Evolutionary conservation across 2,797 vertebrate species (phyloP).

Genomic region (Hippopotamyrus pictus): DNA sequence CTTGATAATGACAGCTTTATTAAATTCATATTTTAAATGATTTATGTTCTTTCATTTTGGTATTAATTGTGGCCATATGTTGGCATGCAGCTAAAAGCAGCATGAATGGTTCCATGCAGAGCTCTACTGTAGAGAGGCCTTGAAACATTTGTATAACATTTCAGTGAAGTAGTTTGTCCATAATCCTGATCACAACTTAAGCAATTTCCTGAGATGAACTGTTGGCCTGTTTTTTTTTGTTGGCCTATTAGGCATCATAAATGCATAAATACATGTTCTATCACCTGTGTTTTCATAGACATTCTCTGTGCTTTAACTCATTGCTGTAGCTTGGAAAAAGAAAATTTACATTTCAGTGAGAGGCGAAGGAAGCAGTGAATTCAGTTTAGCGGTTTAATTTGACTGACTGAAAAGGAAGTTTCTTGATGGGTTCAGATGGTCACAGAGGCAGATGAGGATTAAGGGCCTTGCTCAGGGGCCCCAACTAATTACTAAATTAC

Average conservation of each 20-base stretch:
- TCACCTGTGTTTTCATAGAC: background rate
- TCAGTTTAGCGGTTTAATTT: background rate
- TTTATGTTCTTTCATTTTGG: background rate
- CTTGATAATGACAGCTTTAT: background rate
- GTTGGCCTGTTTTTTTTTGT: no score
- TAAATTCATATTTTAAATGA: background rate
- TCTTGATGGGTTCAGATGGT: background rate
- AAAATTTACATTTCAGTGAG: background rate
- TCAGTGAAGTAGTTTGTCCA: background rate
- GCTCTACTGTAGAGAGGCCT: background rate
- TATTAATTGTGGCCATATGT: background rate
- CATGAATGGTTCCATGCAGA: background rate
- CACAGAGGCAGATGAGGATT: background rate
- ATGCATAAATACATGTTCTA: background rate
- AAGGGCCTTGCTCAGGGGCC: background rate
- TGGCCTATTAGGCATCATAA: background rate
- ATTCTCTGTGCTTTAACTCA: background rate
- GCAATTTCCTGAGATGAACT: background rate
- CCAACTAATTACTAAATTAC: background rate
- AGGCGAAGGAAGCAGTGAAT: background rate
- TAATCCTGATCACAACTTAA: background rate
- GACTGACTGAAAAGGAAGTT: background rate
- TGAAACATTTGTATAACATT: background rate
- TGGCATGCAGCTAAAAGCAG: background rate
- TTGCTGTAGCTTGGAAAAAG: background rate